phyloP scores from a whole-genome alignment of 2,113 vertebrate species.

The Plecotus auritus region DNA sequence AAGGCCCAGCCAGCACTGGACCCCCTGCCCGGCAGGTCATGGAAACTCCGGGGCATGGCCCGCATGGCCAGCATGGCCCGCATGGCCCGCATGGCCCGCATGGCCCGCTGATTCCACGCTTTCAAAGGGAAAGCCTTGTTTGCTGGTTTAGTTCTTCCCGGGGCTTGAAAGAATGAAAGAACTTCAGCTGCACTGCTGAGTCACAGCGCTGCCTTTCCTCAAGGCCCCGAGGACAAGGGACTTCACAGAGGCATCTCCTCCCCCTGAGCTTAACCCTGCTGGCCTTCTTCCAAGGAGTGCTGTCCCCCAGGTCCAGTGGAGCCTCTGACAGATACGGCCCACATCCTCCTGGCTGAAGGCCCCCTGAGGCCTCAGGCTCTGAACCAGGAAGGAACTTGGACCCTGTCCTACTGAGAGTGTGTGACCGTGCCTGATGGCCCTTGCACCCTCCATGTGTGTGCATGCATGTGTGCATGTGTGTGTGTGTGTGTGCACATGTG shows the following conservation, averaged over 20 bases:
- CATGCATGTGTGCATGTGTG: not conserved
- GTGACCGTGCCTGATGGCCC: not conserved
- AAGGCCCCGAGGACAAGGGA: accelerated
- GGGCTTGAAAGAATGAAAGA: not conserved
- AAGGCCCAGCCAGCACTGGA: not conserved
- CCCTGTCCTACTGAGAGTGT: accelerated
- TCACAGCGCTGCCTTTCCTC: accelerated
- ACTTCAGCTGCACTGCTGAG: accelerated
- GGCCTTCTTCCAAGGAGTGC: accelerated
- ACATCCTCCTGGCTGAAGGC: not conserved
- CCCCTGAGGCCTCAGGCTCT: accelerated
- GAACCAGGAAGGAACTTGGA: not conserved
- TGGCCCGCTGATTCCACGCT: not conserved
- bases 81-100: not conserved
- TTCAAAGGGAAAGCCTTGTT: not conserved
- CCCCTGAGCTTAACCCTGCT: accelerated
- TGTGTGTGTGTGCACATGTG: accelerated
- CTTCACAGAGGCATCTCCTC: accelerated
- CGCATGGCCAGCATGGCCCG: not conserved
- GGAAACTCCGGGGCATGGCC: not conserved
- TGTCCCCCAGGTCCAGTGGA: accelerated
- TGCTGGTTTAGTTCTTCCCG: too few relatives aligned
- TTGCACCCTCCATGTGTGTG: not conserved
- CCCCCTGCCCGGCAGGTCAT: not conserved
- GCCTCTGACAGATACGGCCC: too few relatives aligned